These are phyloP conservation scores for Gymnodraco acuticeps DNA, from an alignment of 2,797 vertebrate species.

Conservation along the genomic window DNA sequence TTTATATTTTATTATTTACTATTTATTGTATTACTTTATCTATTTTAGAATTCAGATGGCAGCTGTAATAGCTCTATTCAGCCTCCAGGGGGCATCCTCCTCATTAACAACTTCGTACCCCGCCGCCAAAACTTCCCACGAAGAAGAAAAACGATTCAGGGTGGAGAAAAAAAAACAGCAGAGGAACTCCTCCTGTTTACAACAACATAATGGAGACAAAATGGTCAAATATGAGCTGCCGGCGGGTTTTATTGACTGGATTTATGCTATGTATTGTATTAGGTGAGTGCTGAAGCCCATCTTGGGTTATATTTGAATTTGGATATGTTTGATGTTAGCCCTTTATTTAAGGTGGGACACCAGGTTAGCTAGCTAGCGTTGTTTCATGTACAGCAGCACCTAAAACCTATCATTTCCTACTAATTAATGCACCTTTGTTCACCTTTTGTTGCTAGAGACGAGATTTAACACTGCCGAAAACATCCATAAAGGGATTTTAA, in stretches of 20 bases:
- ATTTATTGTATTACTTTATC: too few relatives aligned
- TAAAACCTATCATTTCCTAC: constrained; percentile 11
- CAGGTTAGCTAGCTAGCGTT: constrained; percentile 64
- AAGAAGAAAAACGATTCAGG: constrained; percentile 54
- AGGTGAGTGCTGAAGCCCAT: constrained; percentile 65
- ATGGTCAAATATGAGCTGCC: constrained; percentile 43
- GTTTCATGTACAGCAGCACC: constrained; percentile 41
- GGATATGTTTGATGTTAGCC: constrained; percentile 27
- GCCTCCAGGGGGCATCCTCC: constrained; percentile 36
- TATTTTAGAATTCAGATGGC: too few relatives aligned
- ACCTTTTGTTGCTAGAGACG: not conserved
- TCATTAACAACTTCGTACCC: not conserved
- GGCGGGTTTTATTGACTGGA: constrained; percentile 60
- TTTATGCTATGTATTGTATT: constrained; percentile 62
- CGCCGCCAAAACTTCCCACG: not conserved
- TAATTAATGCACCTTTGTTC: constrained; percentile 27
- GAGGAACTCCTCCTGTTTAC: constrained; percentile 67
- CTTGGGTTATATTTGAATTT: not conserved
- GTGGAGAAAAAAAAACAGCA: constrained; percentile 11
- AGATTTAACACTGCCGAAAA: not conserved
- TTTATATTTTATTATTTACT: too few relatives aligned
- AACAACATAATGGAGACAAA: constrained; percentile 77
- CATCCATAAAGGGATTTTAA: fast-evolving
- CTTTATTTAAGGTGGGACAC: constrained; percentile 36
- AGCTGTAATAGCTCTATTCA: fast-evolving